Percentiles rank a stretch among this genome's conserved stretches.
These are phyloP conservation scores for Protaetia brevitarsis DNA, from an alignment of 1,140 invertebrate genomes.

Conservation along the genomic window DNA sequence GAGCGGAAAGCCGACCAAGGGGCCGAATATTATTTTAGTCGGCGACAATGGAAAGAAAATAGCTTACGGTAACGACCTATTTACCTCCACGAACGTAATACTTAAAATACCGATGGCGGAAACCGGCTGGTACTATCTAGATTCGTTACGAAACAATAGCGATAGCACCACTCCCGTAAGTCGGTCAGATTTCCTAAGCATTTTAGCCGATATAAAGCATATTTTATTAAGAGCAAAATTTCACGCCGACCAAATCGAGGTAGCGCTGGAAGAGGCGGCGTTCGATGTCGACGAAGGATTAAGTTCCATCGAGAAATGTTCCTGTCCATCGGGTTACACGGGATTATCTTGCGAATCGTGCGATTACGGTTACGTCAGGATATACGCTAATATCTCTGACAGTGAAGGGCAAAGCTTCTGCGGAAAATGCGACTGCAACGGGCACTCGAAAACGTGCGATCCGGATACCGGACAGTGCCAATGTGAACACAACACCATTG, in stretches of 20 bases:
- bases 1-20: constrained; percentile 76
- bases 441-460: constrained; percentile 82
- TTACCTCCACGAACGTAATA: constrained; percentile 46
- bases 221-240: constrained; percentile 87
- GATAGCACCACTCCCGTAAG: constrained; percentile 68
- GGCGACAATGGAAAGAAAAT: constrained; percentile 70
- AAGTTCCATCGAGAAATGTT: constrained; percentile 60
- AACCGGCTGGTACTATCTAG: constrained; percentile 67
- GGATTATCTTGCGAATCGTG: constrained; percentile 85
- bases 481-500: constrained; percentile 65
- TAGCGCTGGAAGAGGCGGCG: constrained; percentile 49
- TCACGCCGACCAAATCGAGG: constrained; percentile 92
- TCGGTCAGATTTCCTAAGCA: constrained; percentile 76
- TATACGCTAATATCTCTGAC: constrained; percentile 58
- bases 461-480: constrained; percentile 74
- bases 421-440: constrained; percentile 84
- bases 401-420: constrained; percentile 61
- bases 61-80: constrained; percentile 64
- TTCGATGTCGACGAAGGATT: constrained; percentile 31
- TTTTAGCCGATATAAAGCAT: constrained; percentile 75
- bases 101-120: constrained; percentile 67
- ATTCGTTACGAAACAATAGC: constrained; percentile 56
- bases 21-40: constrained; percentile 83
- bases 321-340: constrained; percentile 64
- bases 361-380: constrained; percentile 77